These are phyloP conservation scores for Euthynnus affinis DNA, from an alignment of 2,797 vertebrate genomes.

Conservation along the genomic window DNA sequence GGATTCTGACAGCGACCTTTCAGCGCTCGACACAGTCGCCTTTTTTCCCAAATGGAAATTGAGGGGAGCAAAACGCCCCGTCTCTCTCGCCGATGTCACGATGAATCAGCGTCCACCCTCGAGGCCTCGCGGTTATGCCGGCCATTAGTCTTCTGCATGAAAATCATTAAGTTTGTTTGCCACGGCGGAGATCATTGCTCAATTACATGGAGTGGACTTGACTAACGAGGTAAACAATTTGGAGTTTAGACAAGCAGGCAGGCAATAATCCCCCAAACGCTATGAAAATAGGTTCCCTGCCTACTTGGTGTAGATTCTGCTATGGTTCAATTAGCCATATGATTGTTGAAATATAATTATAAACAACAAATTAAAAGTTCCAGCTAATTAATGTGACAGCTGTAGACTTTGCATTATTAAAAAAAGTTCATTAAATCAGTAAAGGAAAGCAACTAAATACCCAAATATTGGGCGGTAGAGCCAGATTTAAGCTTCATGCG, in stretches of 20 bases:
- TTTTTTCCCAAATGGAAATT: conserved; percentile 39
- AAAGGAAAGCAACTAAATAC: not conserved
- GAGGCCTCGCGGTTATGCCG: conserved; percentile 30
- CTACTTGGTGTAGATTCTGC: not conserved
- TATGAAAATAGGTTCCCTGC: not conserved
- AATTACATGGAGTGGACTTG: not conserved
- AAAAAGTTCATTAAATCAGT: not conserved
- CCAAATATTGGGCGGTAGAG: not conserved
- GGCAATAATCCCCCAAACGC: not conserved
- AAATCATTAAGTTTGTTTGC: conserved; percentile 35
- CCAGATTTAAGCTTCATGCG: not conserved
- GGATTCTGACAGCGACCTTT: conserved; percentile 68
- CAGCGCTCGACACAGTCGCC: conserved; percentile 20
- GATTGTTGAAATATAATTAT: not conserved
- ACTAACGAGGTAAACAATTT: not conserved
- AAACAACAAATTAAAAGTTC: not conserved
- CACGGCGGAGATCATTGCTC: conserved; percentile 18
- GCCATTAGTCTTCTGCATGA: conserved; percentile 28
- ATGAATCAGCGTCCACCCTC: conserved; percentile 68
- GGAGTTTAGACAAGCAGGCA: not conserved
- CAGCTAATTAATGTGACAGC: not conserved
- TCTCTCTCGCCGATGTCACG: conserved; percentile 45
- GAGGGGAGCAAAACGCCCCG: conserved; percentile 17
- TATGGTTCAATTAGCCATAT: not conserved
- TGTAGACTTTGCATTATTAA: not conserved